These are phyloP conservation scores for Stichopus chloronotus DNA, from an alignment of 35 echinoderm and acorn worm genomes.

Conservation along the genomic window DNA sequence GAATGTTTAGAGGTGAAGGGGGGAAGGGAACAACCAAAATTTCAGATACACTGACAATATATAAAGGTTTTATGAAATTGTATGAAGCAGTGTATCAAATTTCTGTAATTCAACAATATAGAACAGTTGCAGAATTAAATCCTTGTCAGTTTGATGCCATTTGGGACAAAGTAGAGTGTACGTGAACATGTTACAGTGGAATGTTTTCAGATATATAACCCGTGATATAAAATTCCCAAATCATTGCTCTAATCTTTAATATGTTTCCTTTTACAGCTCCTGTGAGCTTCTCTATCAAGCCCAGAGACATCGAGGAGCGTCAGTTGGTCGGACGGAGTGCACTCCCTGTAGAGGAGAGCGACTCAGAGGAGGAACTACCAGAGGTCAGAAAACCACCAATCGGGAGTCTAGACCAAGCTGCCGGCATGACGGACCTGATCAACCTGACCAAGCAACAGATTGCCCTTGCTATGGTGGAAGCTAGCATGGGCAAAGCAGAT, in stretches of 20 bases:
- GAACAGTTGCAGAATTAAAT: too few species aligned
- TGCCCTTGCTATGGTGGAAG: slow-evolving; percentile 40
- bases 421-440: slow-evolving; percentile 33
- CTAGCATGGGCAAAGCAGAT: slow-evolving; percentile 7
- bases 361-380: slow-evolving; percentile 79
- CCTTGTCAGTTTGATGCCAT: too few species aligned
- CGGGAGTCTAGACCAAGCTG: slow-evolving; percentile 34
- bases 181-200: too few species aligned
- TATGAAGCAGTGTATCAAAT: too few species aligned
- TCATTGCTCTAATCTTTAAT: too few species aligned
- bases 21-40: too few species aligned
- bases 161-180: too few species aligned
- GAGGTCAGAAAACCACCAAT: slow-evolving; percentile 38
- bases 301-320: slow-evolving; percentile 74
- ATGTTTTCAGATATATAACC: too few species aligned
- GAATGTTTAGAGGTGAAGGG: background rate
- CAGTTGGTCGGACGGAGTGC: slow-evolving; percentile 77
- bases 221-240: too few species aligned
- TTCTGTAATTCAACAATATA: too few species aligned
- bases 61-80: too few species aligned
- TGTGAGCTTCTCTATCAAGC: slow-evolving; percentile 95
- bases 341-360: slow-evolving; percentile 87
- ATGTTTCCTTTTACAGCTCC: slow-evolving; percentile 53
- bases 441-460: slow-evolving; percentile 58
- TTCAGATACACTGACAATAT: too few species aligned